Evolutionary conservation across 1,140 invertebrate species (phyloP).

Genomic region (Acromyrmex charruanus): DNA sequence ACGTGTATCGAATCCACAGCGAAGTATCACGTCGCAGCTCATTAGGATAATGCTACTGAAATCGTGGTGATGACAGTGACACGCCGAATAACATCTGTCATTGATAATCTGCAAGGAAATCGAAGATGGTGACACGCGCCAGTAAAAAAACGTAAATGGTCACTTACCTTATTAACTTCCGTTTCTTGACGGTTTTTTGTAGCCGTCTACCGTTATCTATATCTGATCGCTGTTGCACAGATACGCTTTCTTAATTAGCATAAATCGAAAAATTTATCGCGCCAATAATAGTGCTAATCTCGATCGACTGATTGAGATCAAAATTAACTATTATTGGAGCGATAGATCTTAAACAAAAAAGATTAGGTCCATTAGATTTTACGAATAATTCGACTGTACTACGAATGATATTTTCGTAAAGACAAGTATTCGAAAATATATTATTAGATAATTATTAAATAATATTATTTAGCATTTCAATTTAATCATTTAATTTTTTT

Average conservation of each 20-base stretch:
- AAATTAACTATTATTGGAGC: not conserved
- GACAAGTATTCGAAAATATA: no score
- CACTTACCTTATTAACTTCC: constrained; percentile 56
- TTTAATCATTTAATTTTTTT: not conserved
- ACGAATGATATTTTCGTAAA: not conserved
- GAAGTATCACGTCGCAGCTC: constrained; percentile 8
- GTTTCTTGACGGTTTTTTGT: not conserved
- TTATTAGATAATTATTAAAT: no score
- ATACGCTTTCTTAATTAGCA: not conserved
- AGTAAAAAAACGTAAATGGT: constrained; percentile 41
- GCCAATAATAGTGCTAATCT: not conserved
- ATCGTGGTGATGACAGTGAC: constrained; percentile 32
- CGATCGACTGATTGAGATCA: not conserved
- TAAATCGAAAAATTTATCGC: constrained; percentile 3
- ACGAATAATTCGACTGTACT: not conserved
- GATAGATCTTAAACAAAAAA: not conserved
- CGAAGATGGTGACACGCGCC: constrained; percentile 19
- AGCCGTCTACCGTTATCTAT: constrained; percentile 1
- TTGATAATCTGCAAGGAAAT: constrained; percentile 13
- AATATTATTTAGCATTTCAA: not conserved
- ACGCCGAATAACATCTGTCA: constrained; percentile 23
- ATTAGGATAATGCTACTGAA: constrained; percentile 32
- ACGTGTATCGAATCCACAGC: constrained; percentile 15
- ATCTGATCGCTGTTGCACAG: constrained; percentile 19
- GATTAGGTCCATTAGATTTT: not conserved